Percentiles rank a stretch among this genome's conserved stretches.
Evolutionary conservation across 2,888 invertebrate genomes (phyloP).

Genomic region (Fabriciana adippe): DNA sequence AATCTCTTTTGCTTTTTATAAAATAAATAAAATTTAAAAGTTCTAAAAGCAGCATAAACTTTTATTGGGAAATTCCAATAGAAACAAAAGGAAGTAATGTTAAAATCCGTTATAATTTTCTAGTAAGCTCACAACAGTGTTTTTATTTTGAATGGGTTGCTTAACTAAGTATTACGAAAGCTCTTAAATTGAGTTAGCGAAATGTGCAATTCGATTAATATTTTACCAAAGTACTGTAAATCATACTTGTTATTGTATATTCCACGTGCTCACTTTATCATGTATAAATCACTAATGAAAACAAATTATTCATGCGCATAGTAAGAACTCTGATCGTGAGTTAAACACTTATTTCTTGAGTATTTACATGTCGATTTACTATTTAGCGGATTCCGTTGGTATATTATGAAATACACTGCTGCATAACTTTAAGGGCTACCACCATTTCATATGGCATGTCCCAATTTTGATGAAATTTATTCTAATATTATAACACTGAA

Average conservation of each 20-base stretch:
- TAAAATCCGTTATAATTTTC: no score
- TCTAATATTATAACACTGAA: no score
- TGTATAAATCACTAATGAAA: slow-evolving; percentile 76
- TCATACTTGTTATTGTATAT: slow-evolving; percentile 61
- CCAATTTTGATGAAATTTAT: no score
- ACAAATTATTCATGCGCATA: slow-evolving; percentile 81
- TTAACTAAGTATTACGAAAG: not conserved
- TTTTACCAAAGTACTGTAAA: slow-evolving; percentile 47
- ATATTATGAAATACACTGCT: slow-evolving; percentile 27
- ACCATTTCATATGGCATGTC: not conserved
- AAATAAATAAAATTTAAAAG: no score
- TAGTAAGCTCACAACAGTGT: no score
- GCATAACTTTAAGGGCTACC: not conserved
- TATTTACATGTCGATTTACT: slow-evolving; percentile 49
- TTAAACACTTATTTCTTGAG: slow-evolving; percentile 63
- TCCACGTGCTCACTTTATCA: slow-evolving; percentile 66
- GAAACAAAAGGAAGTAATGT: no score
- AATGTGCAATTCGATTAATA: slow-evolving; percentile 8
- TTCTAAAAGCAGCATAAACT: no score
- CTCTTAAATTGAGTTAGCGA: not conserved
- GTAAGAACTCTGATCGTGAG: slow-evolving; percentile 69
- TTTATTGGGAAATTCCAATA: no score
- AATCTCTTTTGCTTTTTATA: no score
- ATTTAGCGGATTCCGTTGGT: slow-evolving; percentile 26
- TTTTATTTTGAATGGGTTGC: no score